Conservation (phyloP, 2,113 vertebrate genomes). For the Hippocampus zosterae region DNA sequence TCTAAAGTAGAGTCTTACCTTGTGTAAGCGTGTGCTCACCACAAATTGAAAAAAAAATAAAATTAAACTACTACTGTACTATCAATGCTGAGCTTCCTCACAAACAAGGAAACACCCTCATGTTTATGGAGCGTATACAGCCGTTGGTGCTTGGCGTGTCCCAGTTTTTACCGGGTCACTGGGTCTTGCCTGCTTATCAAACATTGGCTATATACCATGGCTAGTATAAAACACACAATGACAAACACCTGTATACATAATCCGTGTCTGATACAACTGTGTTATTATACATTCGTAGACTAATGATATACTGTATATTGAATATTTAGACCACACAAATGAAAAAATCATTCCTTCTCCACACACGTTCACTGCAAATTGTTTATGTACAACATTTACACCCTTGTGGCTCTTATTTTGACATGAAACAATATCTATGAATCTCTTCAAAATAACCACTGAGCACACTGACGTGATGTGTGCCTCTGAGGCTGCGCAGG, state of each 20-base stretch:
- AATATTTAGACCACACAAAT: not conserved
- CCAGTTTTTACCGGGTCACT: constrained; percentile 55
- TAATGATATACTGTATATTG: no score
- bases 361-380: constrained; percentile 21
- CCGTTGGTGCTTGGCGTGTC: constrained; percentile 20
- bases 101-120: constrained; percentile 25
- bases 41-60: not conserved
- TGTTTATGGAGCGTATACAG: not conserved
- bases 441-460: not conserved
- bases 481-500: constrained; percentile 1
- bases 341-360: not conserved
- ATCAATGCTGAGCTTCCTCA: not conserved
- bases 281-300: not conserved
- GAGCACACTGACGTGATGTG: not conserved
- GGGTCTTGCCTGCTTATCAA: constrained; percentile 34
- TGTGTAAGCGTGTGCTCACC: not conserved
- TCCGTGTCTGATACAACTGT: not conserved
- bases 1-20: not conserved
- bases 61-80: no score
- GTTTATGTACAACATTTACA: constrained; percentile 7
- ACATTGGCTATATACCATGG: constrained; percentile 22
- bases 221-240: constrained; percentile 24
- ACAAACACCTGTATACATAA: not conserved
- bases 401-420: not conserved
- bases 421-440: not conserved